These are phyloP conservation scores for Raja brachyura DNA, from an alignment of 2,113 vertebrate species.

Conservation along the genomic window DNA sequence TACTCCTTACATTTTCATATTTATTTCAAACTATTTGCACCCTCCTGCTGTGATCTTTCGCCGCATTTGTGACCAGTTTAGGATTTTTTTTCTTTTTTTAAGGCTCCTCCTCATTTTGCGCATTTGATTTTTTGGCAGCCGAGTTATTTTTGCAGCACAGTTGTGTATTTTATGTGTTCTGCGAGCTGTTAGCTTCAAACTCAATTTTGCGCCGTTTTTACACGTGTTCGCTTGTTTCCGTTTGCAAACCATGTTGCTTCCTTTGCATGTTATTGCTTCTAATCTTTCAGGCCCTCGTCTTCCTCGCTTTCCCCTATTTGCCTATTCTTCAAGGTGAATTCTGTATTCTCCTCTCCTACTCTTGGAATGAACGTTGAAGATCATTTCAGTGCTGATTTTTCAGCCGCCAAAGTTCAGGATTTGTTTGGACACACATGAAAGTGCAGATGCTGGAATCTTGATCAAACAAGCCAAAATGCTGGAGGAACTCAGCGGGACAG, in stretches of 20 bases:
- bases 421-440: too few relatives aligned
- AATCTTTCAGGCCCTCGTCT: not conserved
- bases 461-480: too few relatives aligned
- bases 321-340: not conserved
- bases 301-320: not conserved
- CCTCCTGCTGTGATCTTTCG: too few relatives aligned
- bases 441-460: too few relatives aligned
- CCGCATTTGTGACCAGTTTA: too few relatives aligned
- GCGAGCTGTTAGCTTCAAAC: too few relatives aligned
- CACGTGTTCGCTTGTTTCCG: not conserved
- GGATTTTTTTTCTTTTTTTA: not conserved
- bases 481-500: too few relatives aligned
- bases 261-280: not conserved
- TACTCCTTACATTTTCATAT: too few relatives aligned
- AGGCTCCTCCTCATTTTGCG: not conserved
- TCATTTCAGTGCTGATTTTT: too few relatives aligned
- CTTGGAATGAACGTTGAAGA: too few relatives aligned
- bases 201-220: not conserved
- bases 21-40: too few relatives aligned
- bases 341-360: not conserved
- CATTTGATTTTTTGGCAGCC: not conserved
- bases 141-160: not conserved
- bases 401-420: too few relatives aligned
- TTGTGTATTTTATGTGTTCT: not conserved
- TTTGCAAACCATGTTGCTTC: not conserved